Evolutionary conservation across 2,888 invertebrate genomes (phyloP).

Genomic region (Pollenia angustigena): DNA sequence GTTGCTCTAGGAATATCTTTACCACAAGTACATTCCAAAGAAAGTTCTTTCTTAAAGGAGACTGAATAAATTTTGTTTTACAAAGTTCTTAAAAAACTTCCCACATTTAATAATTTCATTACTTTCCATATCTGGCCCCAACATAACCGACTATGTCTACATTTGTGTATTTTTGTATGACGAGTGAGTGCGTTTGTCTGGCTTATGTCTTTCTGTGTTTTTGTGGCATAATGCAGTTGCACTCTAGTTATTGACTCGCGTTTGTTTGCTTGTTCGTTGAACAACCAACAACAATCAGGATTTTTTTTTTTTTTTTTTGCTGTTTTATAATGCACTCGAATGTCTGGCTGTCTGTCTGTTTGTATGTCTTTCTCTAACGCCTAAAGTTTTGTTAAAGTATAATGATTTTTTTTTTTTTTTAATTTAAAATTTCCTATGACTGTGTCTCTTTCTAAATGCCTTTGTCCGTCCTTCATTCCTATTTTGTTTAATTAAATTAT

Average conservation of each 20-base stretch:
- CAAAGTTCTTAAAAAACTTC: background rate
- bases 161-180: slow-evolving; percentile 21
- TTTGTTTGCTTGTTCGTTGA: background rate
- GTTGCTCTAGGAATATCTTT: too few species aligned
- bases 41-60: too few species aligned
- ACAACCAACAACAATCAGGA: slow-evolving; percentile 39
- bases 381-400: background rate
- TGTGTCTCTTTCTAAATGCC: background rate
- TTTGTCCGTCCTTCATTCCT: background rate
- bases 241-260: slow-evolving; percentile 52
- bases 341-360: slow-evolving; percentile 23
- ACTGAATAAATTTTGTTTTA: background rate
- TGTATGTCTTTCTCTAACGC: slow-evolving; percentile 15
- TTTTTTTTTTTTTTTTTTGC: background rate
- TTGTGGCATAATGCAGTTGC: slow-evolving; percentile 65
- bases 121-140: background rate
- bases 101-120: slow-evolving; percentile 14
- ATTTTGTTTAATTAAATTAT: slow-evolving; percentile 48
- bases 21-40: too few species aligned
- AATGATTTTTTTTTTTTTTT: background rate
- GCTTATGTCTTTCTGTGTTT: slow-evolving; percentile 14
- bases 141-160: slow-evolving; percentile 9
- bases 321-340: slow-evolving; percentile 25
- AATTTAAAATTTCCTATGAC: background rate
- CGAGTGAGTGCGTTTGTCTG: slow-evolving; percentile 34